Evolutionary conservation across 2,797 vertebrate species (phyloP).

Genomic region (Platalea minor): DNA sequence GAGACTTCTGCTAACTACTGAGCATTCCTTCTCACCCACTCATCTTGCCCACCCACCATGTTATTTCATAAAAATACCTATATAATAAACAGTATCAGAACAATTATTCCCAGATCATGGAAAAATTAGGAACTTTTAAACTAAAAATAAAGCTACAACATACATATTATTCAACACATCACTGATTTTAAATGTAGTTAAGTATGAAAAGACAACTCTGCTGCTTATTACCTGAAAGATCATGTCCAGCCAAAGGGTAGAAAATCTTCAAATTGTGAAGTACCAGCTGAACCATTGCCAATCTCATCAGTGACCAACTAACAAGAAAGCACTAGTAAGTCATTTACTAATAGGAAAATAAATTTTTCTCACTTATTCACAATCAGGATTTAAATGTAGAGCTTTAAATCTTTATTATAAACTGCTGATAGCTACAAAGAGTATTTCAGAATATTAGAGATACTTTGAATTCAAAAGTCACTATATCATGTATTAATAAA

Average conservation of each 20-base stretch:
- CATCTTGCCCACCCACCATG: background rate
- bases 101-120: background rate
- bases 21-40: background rate
- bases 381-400: background rate
- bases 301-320: constrained; percentile 98
- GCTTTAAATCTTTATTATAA: background rate
- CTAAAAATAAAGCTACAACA: background rate
- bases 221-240: constrained; percentile 83
- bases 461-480: background rate
- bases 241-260: constrained; percentile 94
- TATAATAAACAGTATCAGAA: background rate
- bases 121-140: background rate
- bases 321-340: constrained; percentile 53
- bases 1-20: background rate
- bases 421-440: background rate
- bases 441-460: background rate
- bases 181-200: background rate
- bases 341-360: background rate
- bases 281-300: constrained; percentile 95
- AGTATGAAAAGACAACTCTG: background rate
- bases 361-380: background rate
- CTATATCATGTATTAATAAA: background rate
- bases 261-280: constrained; percentile 93
- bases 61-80: background rate
- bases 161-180: background rate